Percentiles rank a stretch among this genome's conserved stretches.
Evolutionary conservation across 2,113 vertebrate genomes (phyloP).

Genomic region (Gambusia affinis): DNA sequence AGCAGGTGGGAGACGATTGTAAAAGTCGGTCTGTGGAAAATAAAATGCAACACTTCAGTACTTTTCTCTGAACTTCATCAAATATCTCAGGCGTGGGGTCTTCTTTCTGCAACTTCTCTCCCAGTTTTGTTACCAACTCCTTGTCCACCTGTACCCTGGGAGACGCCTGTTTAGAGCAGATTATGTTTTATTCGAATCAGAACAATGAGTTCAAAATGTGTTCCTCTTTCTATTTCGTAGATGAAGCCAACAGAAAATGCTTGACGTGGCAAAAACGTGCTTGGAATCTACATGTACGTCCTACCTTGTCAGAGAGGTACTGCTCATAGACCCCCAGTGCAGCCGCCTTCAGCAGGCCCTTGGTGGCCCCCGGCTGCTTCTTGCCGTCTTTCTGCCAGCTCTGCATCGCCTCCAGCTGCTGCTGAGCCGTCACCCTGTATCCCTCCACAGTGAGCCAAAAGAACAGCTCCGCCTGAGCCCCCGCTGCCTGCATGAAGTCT

Average conservation of each 20-base stretch:
- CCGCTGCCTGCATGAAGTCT: conserved; percentile 99
- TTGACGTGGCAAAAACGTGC: neutral
- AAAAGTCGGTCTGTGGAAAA: neutral
- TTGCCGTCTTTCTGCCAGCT: conserved; percentile 89
- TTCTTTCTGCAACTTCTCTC: conserved; percentile 91
- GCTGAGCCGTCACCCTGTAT: conserved; percentile 96
- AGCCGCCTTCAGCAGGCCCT: conserved; percentile 91
- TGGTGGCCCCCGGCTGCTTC: conserved; percentile 92
- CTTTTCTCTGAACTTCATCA: conserved; percentile 97
- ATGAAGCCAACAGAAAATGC: neutral
- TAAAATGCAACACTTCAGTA: conserved; percentile 26
- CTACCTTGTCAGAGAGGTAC: conserved; percentile 93
- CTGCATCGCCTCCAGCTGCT: conserved; percentile 93
- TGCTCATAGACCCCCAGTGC: conserved; percentile 97
- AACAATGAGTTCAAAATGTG: neutral
- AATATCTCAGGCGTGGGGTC: conserved; percentile 98
- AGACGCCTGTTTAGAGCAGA: conserved; percentile 83
- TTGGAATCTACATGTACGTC: neutral
- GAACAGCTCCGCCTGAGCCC: conserved; percentile 96
- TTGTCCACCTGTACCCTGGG: conserved; percentile 95
- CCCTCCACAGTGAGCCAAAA: conserved; percentile 99
- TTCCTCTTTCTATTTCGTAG: neutral
- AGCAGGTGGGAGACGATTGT: neutral
- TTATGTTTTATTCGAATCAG: neutral
- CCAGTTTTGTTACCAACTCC: conserved; percentile 85